Base-by-base conservation (phyloP, 2,797 vertebrate genomes). In the Lepus oiostolus region DNA sequence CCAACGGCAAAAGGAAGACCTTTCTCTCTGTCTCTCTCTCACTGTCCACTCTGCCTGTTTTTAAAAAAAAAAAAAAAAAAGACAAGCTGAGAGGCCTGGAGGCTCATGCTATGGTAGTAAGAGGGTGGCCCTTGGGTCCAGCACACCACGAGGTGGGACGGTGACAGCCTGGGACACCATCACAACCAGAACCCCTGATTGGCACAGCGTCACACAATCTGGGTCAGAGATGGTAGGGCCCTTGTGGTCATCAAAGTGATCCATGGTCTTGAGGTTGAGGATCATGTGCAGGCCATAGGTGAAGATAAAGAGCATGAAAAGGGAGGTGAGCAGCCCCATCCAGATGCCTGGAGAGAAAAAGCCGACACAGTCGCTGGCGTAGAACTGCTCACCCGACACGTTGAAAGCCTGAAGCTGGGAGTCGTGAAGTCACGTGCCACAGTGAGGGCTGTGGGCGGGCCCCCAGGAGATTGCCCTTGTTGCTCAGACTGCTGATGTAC, bases 271-370 rank as follows among this genome's bases (percentile, higher is more conserved):
- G 47, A 99, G 99, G 97, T 99, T 99, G 98, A 99, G 98, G 97
- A 99, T 98, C 99, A 99, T 99, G 98, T 99, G 99, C 26, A 99
- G 98, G 74, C 99, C 99, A 0, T 99, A 99, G 85, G 99, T 99
- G 81, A 99, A 99, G 89, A 99, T 98, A 58, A 99, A 98, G 2
- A 99, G 98, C 98, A 99, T 98, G 90, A 99, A 98, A 5, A 99
- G 97, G 2, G 99, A 99, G 65, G 99, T 99, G 90, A 99, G 95
- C 93, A 99, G 98, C 21, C 99, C 99, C 99, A 99, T 99, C 99
- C 99, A 99, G 98, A 99, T 99, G 1, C 99, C 99, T 0, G 99
- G 98, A 0, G 99, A 98, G 98, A 99, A 99, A 98, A 99, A 99
- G 28, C 99, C 97, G 0, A 99, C 98, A 2, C 99, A 99, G 98